Base-by-base conservation (phyloP, 2,888 invertebrate species). In the Argyresthia albistria region DNA sequence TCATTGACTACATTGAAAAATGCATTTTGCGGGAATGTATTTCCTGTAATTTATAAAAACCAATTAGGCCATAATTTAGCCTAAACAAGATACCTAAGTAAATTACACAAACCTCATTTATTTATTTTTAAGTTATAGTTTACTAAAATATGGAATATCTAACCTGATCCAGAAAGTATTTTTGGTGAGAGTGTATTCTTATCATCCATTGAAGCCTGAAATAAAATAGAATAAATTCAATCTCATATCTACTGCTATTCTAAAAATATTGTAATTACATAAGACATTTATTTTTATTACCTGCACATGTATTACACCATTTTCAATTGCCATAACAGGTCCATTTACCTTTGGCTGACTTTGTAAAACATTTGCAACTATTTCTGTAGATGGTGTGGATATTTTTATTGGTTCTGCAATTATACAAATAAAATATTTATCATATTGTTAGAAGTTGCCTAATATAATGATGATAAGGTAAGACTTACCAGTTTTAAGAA, bases 1-100 rank as follows among this genome's bases (percentile, higher is more conserved):
- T 87, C 86, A 66, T 87, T 87, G 0, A 79, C 73, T n/a, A 87
- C 78, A 66, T 82, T 83, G 53, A 76, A 84, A 57, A 73, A 78
- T 4, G 78, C 65, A 64, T 78, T 78, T 59, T 71, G 70, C 12
- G 25, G 25, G 25, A 25, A 25, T 25, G 25, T 25, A 57, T 70
- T 74, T 12, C 57, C 82, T 83, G 55, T 25, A 76, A 76, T 51
- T 43, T 53, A 39, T 52, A 8, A 16, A 49, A 42, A n/a, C 25
- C 6, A 25, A 25, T 25, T 25, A 25, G 25, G 25, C 25, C 3
- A 25, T 25, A 25, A 25, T 25, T 25, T 25, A 25, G 2, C 25
- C 25, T 25, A 25, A 25, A 2, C 25, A 25, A 25, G 25, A 25
- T 25, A 25, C 2, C 6, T 4, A 25, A 25, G 25, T 25, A 25